Base-by-base conservation (phyloP, 2,797 vertebrate species). In the Vireo griseus region DNA sequence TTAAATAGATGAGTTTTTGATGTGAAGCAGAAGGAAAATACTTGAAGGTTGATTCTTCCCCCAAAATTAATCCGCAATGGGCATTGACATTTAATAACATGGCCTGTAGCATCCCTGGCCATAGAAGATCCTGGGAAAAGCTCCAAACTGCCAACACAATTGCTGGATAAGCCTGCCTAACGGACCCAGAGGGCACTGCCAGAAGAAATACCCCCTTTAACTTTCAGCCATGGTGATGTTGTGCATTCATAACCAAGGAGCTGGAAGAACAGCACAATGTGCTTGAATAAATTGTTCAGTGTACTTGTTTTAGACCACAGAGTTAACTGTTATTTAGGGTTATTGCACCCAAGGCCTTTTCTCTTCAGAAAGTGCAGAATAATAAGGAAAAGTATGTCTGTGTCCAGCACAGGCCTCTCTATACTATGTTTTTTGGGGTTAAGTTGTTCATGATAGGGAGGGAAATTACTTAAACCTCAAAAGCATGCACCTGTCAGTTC, bases 41-140 rank as follows among this genome's bases (percentile, higher is more conserved):
- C 77, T 86, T 25, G 63, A 44, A 85, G 37, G 37, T 62, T 89
- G 72, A 57, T 63, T 44, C n/a, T 55, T 12, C 13, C 8, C 2
- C 5, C 24, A 80, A 84, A 90, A 83, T 82, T 80, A 94, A 92
- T 69, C 55, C 68, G 75, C 75, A 93, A 31, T 95, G 95, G 85
- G 89, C 95, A 96, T 4, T 97, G 96, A 96, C 96, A 97, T 97
- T 97, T 97, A 90, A 59, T 71, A 88, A 96, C 89, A 90, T 69
- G 68, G 92, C 96, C 87, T 78, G 69, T 96, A 94, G 96, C 95
- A 95, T 92, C 72, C 50, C 83, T 74, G 37, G 47, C 83, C 77
- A 28, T 59, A 84, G 89, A 92, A 92, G 52, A 90, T 76, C 88
- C 86, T 93, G 92, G 95, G 95, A 95, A 92, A 92, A 96, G 74